Evolutionary conservation across 2,797 vertebrate species (phyloP).

Genomic region (Oophaga sylvatica): DNA sequence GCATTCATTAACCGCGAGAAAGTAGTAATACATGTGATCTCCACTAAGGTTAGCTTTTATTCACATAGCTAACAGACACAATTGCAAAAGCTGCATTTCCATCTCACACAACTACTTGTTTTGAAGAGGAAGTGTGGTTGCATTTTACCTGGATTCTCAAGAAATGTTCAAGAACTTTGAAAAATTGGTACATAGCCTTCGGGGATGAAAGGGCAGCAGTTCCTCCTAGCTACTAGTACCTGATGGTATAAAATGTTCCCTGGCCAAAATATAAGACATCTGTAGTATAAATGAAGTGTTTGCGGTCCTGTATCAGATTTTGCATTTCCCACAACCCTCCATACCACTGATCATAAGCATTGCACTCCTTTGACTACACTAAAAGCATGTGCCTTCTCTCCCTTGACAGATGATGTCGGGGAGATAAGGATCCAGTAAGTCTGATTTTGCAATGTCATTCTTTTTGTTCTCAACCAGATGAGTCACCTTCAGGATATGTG

Average conservation of each 20-base stretch:
- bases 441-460: too few relatives aligned
- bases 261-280: background rate
- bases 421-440: too few relatives aligned
- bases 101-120: conserved; percentile 31
- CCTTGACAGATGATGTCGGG: too few relatives aligned
- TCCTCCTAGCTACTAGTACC: too few relatives aligned
- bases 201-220: background rate
- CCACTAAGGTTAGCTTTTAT: conserved; percentile 68
- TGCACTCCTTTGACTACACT: background rate
- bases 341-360: background rate
- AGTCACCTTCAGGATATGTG: too few relatives aligned
- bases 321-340: background rate
- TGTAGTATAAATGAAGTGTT: background rate
- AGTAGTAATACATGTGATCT: conserved; percentile 62
- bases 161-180: background rate
- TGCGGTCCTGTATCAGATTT: background rate
- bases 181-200: background rate
- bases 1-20: conserved; percentile 72
- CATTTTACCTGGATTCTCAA: background rate
- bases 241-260: background rate
- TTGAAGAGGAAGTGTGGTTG: background rate
- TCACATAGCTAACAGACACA: conserved; percentile 38
- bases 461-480: too few relatives aligned
- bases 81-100: conserved; percentile 47
- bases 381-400: background rate